Evolutionary conservation across 1,140 invertebrate species (phyloP), one percentile per base, ranked within the genome.

Genomic region (Musca vetustissima): DNA sequence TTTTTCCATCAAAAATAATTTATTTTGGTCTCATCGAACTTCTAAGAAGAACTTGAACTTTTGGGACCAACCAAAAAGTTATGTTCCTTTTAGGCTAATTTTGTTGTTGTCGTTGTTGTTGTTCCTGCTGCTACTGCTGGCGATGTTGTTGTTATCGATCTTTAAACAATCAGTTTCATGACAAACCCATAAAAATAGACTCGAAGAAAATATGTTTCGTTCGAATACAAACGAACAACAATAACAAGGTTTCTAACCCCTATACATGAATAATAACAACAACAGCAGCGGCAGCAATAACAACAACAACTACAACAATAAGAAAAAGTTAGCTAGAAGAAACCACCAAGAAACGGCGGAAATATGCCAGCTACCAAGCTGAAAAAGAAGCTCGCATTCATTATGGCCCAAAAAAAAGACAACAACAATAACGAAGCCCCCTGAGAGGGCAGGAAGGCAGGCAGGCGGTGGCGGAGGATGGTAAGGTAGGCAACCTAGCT

Each of bases 121-220:
- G 14, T 59, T 32, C 6, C 28, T 59, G 13, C 28, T 59, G 24
- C 55, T 19, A 19, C 28, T 59, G 24, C n/a, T 59, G 55, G 25
- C 13, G n/a, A n/a, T n/a, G n/a, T n/a, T n/a, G n/a, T 61, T n/a
- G 57, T 61, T 61, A 61, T 61, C 57, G 57, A 61, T 61, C 57
- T 61, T 61, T 61, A 19, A 61, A 61, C 57, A 61, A 61, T 61
- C 57, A 61, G 36, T 61, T 61, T 61, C 57, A 61, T 61, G 57
- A 61, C 57, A 61, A 61, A 61, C 32, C 32, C 57, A 61, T 61
- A 61, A 61, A 61, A 61, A 61, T 61, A 32, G 32, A 32, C 32
- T 61, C 21, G 17, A 28, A n/a, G n/a, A n/a, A 28, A 21, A 21
- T 52, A 22, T 52, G 17, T 52, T 52, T 19, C 1, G 17, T 52